phyloP scores from a whole-genome alignment of 2,113 vertebrate species.

The Octodon degus region DNA sequence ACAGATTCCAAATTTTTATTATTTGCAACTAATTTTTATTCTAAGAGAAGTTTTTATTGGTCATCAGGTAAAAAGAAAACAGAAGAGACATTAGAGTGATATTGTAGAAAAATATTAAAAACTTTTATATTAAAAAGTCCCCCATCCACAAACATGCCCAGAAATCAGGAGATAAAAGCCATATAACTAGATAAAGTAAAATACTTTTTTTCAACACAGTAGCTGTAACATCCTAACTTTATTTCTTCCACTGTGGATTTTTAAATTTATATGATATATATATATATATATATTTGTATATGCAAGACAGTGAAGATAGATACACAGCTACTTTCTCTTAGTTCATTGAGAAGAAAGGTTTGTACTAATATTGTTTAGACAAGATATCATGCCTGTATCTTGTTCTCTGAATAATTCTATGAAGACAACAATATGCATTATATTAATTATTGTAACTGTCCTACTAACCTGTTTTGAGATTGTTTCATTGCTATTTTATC shows the following conservation, averaged over 20 bases:
- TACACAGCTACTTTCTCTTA: too few relatives aligned
- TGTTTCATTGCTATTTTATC: too few relatives aligned
- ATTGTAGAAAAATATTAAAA: conserved; percentile 20
- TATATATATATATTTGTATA: too few relatives aligned
- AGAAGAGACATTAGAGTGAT: conserved; percentile 13
- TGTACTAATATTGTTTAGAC: too few relatives aligned
- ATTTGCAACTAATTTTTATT: neutral
- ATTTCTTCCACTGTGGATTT: conserved; percentile 6
- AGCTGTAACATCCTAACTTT: neutral
- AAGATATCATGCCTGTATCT: too few relatives aligned
- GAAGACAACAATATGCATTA: too few relatives aligned
- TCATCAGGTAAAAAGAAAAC: neutral
- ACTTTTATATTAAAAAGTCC: neutral
- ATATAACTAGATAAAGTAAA: neutral
- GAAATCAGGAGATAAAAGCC: neutral
- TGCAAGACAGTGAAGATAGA: too few relatives aligned
- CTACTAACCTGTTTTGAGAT: too few relatives aligned
- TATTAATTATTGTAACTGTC: too few relatives aligned
- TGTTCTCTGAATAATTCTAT: too few relatives aligned
- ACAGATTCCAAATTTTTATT: conserved; percentile 68
- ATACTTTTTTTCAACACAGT: neutral
- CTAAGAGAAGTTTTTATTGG: conserved; percentile 25
- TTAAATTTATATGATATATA: neutral
- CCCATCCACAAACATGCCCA: neutral
- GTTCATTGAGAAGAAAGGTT: too few relatives aligned